A percentile compares a stretch with the other conserved stretches of the same genome.
Conservation (phyloP, 1,140 invertebrate species). For the Drosophila carrolli region DNA sequence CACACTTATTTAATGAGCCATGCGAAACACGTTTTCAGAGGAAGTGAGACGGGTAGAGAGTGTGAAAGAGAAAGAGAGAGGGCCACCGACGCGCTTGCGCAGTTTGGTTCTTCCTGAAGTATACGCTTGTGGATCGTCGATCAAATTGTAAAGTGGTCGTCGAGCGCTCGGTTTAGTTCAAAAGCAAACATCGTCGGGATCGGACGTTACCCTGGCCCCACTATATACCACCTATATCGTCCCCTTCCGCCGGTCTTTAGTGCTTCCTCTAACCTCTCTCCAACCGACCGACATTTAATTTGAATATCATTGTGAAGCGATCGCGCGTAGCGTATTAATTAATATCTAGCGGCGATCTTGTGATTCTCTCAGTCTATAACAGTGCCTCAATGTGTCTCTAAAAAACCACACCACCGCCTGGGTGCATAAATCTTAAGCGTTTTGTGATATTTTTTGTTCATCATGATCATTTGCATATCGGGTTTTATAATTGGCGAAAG, state of each 20-base stretch:
- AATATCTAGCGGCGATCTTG: constrained; percentile 42
- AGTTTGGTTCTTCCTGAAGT: constrained; percentile 28
- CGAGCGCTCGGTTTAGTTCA: constrained; percentile 75
- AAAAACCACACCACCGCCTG: constrained; percentile 6
- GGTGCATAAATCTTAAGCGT: constrained; percentile 33
- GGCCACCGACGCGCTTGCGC: constrained; percentile 42
- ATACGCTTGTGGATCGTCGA: constrained; percentile 6
- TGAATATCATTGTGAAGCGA: constrained; percentile 56
- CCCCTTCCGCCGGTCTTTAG: constrained; percentile 31
- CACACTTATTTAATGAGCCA: constrained; percentile 31
- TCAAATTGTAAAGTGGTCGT: constrained; percentile 27
- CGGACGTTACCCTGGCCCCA: constrained; percentile 56
- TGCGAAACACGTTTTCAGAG: constrained; percentile 69
- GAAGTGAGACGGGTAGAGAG: constrained; percentile 5
- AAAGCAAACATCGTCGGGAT: constrained; percentile 64
- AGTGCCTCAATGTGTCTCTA: constrained; percentile 34
- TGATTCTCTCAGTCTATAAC: constrained; percentile 53
- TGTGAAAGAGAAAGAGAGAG: not conserved
- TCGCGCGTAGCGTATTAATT: constrained; percentile 32
- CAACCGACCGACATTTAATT: constrained; percentile 50
- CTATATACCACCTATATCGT: constrained; percentile 9
- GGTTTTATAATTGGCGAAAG: constrained; percentile 88
- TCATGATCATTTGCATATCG: constrained; percentile 88
- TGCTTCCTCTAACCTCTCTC: constrained; percentile 54
- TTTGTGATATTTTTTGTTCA: constrained; percentile 34